Base-by-base conservation (phyloP, 2,888 invertebrate genomes). In the Terebella lapidaria region DNA sequence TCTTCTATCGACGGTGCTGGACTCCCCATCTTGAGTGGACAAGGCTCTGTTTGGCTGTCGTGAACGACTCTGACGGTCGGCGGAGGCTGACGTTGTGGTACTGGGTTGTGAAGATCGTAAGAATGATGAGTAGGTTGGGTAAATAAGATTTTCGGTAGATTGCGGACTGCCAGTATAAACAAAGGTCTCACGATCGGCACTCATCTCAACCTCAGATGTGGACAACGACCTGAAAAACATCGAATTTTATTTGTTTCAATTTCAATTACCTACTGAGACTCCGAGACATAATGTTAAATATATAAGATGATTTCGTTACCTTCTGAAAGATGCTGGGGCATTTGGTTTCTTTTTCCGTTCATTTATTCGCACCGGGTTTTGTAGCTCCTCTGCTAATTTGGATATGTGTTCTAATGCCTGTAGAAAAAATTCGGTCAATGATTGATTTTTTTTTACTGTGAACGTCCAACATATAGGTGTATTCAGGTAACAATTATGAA, bases 401-500 rank as follows among this genome's bases (percentile, higher is more conserved):
- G 64, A 62, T 30, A 64, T 62, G 51, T 53, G 60, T 47, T 64
- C 63, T 51, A 67, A 58, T 15, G 65, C 63, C 67, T 67, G 49
- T 25, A 52, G 54, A 18, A n/a, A 18, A n/a, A 26, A 10, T 15
- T 49, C 51, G 20, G 5, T 49, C 20, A 5, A 35, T 35, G 35
- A 35, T 18, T 35, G 35, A 35, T 18, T 15, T 10, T 35, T 10
- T 35, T 35, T 10, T 18, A 35, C 10, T 35, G 35, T 35, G 18
- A 35, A 35, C 35, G 35, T 10, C 35, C 18, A 35, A 35, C 35
- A 35, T 18, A 18, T 15, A 18, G 35, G 35, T 15, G 35, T 35
- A 18, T 35, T n/a, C n/a, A 18, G 35, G 35, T 35, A 18, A 18
- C 35, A 15, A 18, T 18, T 35, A 18, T 35, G 35, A 10, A 35